These are phyloP conservation scores for Panonychus citri DNA, from an alignment of 1,140 invertebrate genomes.

Conservation along the genomic window DNA sequence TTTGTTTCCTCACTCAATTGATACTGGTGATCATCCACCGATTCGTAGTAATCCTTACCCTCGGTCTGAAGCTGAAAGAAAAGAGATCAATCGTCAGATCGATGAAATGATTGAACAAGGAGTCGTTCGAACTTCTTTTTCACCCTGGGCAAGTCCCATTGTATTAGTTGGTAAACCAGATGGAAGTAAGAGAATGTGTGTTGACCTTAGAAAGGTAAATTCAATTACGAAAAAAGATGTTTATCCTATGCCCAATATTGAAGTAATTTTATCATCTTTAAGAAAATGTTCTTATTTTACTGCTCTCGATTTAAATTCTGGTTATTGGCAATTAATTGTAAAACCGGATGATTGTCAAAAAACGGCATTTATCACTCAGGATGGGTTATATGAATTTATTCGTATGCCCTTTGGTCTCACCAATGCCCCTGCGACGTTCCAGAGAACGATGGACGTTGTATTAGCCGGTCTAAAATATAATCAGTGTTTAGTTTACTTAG, in stretches of 20 bases:
- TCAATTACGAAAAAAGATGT: too few species aligned
- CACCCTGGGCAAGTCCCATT: too few species aligned
- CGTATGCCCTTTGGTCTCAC: background rate
- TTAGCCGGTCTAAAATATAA: background rate
- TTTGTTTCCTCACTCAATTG: too few species aligned
- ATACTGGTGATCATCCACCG: too few species aligned
- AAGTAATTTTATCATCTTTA: background rate
- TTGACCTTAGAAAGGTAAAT: too few species aligned
- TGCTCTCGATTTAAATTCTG: constrained; percentile 4
- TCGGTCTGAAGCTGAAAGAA: too few species aligned
- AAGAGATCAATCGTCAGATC: too few species aligned
- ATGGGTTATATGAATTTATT: background rate
- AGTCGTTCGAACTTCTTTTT: too few species aligned
- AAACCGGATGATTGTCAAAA: background rate
- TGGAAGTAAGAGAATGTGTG: too few species aligned
- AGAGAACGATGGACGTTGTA: background rate
- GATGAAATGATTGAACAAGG: too few species aligned
- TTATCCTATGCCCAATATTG: background rate
- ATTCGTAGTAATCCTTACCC: too few species aligned
- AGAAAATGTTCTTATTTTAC: background rate
- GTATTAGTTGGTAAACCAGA: too few species aligned
- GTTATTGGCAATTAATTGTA: constrained; percentile 2
- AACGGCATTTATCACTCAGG: background rate
- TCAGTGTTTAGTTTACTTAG: background rate
- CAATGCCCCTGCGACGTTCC: background rate